Conservation (phyloP, 30 jellyfish, hydroid and myxozoan species). For the Cassiopea xamachana region DNA sequence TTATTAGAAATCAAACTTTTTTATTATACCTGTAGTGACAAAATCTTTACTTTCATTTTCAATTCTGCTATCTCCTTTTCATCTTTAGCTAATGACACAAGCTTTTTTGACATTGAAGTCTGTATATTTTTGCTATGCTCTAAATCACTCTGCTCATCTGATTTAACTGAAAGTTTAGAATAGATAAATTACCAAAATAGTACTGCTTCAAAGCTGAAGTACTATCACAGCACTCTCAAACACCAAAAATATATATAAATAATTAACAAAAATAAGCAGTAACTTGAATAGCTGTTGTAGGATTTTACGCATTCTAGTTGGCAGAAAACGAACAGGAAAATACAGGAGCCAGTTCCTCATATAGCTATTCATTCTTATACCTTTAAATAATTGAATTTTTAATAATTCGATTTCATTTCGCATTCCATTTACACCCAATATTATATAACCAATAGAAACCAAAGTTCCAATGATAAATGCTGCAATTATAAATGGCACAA, state of each 20-base stretch:
- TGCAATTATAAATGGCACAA: slow-evolving; percentile 68
- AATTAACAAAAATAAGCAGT: too few species aligned
- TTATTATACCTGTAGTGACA: slow-evolving; percentile 16
- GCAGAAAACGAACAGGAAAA: too few species aligned
- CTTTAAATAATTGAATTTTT: slow-evolving; percentile 60
- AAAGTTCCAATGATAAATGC: slow-evolving; percentile 58
- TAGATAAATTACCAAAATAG: neutral
- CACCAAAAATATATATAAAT: too few species aligned
- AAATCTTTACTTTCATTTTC: slow-evolving; percentile 28
- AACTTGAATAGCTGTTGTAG: too few species aligned
- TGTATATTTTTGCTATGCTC: slow-evolving; percentile 48
- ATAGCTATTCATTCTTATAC: neutral
- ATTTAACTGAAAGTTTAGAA: slow-evolving; percentile 43
- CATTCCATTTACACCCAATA: slow-evolving; percentile 83
- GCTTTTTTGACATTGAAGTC: slow-evolving; percentile 4
- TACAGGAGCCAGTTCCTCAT: too few species aligned
- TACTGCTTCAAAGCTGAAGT: too few species aligned
- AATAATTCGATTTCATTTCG: slow-evolving; percentile 65
- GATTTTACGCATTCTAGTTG: too few species aligned
- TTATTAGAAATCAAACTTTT: too few species aligned
- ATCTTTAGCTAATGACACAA: slow-evolving; percentile 28
- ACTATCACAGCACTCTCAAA: too few species aligned
- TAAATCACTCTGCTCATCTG: slow-evolving; percentile 68
- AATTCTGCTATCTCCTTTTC: slow-evolving; percentile 43
- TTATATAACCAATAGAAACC: slow-evolving; percentile 57